Evolutionary conservation across 2,113 vertebrate species (phyloP).

Genomic region (Erythrocebus patas): DNA sequence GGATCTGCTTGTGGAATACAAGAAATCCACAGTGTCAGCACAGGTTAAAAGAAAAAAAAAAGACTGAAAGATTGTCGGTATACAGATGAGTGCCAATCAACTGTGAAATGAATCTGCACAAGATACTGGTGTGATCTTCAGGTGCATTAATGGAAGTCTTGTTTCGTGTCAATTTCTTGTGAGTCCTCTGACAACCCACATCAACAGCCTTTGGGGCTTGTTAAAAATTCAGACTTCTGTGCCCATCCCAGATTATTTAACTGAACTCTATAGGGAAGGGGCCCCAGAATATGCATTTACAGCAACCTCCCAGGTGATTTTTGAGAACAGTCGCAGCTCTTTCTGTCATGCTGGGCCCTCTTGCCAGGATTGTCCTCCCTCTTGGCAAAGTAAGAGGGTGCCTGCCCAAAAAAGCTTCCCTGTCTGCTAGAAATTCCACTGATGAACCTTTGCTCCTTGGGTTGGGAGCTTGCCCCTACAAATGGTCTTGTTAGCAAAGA

Average conservation of each 20-base stretch:
- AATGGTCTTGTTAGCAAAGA: background rate
- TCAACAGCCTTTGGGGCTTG: background rate
- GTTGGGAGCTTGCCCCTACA: background rate
- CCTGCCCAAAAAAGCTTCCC: background rate
- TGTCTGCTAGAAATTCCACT: background rate
- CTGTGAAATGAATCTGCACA: background rate
- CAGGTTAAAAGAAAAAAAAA: background rate
- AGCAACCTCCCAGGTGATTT: background rate
- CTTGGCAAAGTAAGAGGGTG: background rate
- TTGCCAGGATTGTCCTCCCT: background rate
- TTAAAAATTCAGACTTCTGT: background rate
- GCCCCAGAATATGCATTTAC: background rate
- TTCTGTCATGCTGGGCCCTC: background rate
- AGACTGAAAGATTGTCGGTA: background rate
- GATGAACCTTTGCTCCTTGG: background rate
- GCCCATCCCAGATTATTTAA: background rate
- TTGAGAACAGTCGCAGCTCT: background rate
- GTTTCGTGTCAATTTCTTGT: background rate
- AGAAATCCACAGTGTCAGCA: background rate
- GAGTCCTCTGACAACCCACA: background rate
- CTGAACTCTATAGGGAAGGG: background rate
- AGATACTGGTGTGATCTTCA: background rate
- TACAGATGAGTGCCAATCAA: background rate
- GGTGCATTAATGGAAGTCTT: background rate
- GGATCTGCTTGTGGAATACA: background rate